phyloP scores from a whole-genome alignment of 64 coral and sea anemone species.

The Acropora tenuis region DNA sequence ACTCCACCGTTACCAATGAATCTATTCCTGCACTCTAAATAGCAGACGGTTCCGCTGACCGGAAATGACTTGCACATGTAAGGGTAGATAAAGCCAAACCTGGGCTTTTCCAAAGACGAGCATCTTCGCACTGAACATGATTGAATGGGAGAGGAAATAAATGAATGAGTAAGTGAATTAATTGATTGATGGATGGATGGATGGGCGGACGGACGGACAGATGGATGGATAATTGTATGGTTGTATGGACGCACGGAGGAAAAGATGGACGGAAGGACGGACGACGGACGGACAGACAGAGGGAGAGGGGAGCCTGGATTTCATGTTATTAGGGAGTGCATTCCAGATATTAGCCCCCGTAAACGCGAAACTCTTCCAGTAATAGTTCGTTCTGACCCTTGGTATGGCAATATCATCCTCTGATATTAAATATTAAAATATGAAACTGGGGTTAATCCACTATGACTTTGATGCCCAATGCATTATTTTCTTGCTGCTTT shows the following conservation, averaged over 20 bases:
- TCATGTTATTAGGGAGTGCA: too few species aligned
- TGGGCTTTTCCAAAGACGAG: constrained; percentile 32
- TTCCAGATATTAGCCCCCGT: too few species aligned
- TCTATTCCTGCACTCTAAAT: constrained; percentile 61
- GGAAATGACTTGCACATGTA: constrained; percentile 51
- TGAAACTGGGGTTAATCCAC: background rate
- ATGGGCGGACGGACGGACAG: background rate
- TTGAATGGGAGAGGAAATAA: background rate
- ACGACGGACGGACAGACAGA: too few species aligned
- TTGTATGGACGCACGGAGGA: too few species aligned
- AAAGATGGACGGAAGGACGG: too few species aligned
- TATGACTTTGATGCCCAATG: background rate
- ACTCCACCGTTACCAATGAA: constrained; percentile 32
- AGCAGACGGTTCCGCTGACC: constrained; percentile 64
- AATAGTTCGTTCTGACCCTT: too few species aligned
- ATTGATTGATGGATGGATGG: background rate
- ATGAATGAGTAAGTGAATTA: background rate
- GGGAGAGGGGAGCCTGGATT: too few species aligned
- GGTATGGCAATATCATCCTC: too few species aligned
- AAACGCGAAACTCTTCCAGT: too few species aligned
- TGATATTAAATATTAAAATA: background rate
- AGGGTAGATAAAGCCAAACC: constrained; percentile 74
- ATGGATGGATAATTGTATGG: too few species aligned
- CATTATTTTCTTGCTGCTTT: background rate
- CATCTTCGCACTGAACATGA: constrained; percentile 53